Conservation (phyloP, 1,140 invertebrate species). For the Euwallacea similis region DNA sequence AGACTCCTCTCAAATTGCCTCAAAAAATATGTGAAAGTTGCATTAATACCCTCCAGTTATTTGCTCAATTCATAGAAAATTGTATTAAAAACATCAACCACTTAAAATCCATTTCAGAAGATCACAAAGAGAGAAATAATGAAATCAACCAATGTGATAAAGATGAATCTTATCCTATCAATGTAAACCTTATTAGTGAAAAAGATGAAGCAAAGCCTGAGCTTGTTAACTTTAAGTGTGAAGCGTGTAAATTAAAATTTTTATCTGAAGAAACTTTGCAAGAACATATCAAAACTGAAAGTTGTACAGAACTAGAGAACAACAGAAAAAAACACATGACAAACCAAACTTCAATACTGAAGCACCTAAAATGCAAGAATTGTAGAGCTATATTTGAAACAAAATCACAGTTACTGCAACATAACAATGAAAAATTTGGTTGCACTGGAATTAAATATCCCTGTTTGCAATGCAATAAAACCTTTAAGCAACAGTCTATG, state of each 20-base stretch:
- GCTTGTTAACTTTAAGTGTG: slow-evolving; percentile 8
- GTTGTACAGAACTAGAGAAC: neutral
- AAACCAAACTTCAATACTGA: neutral
- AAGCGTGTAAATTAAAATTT: slow-evolving; percentile 28
- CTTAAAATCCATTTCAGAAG: neutral
- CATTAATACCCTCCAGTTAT: slow-evolving; percentile 8
- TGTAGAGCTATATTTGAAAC: slow-evolving; percentile 15
- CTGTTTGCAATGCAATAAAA: slow-evolving; percentile 33
- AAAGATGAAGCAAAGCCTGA: neutral
- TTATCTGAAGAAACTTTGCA: slow-evolving; percentile 13
- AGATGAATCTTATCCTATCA: too few relatives aligned
- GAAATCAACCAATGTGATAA: too few relatives aligned
- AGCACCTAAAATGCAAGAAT: slow-evolving; percentile 28
- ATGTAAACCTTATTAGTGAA: neutral
- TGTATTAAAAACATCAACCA: slow-evolving; percentile 6
- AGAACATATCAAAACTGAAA: slow-evolving; percentile 8
- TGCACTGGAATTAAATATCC: slow-evolving; percentile 2
- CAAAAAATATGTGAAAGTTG: slow-evolving; percentile 24
- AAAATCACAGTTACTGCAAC: neutral
- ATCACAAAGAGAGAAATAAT: neutral
- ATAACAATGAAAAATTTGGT: neutral
- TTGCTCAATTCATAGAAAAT: slow-evolving; percentile 18
- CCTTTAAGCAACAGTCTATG: slow-evolving; percentile 24
- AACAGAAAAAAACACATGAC: neutral
- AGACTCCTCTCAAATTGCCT: slow-evolving; percentile 10